Evolutionary conservation across 2,888 invertebrate genomes (phyloP), one percentile per base, ranked within the genome.

Genomic region (Toxonevra muliebris): DNA sequence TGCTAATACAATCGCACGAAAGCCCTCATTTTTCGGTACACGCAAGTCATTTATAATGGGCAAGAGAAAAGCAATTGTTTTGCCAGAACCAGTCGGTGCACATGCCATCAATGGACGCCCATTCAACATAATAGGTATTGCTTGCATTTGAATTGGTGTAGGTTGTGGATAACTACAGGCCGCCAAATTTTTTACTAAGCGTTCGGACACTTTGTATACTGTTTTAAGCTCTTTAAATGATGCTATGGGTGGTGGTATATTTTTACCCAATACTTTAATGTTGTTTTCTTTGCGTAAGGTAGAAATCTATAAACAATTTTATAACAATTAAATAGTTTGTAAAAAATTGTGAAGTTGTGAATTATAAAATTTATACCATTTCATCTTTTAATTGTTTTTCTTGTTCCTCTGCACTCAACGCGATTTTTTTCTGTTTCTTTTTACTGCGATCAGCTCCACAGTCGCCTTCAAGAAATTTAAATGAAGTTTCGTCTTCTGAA

Each of bases 11-110:
- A 98, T 86, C 10, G 96, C 96, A 71, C 97, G 87, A 63, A 95
- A 92, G 0, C 97, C 97, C 20, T 89, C 88, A 61, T 90, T 91
- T 74, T 87, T 86, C 0, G 92, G 93, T 52, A 88, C 87, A 15
- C 89, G 88, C 52, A 98, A 87, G 0, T 89, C 87, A 77, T 95
- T 91, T 43, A 98, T 88, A 11, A 98, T 87, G 0, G 98, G 98
- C 4, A 97, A 83, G 0, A 98, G 87, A 85, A 98, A 98, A 0
- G 98, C 96, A 1, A 95, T 92, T 0, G 98, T 99, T 87, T 98
- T 98, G 10, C 98, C 98, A 0, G 97, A 97, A 1, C 98, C 98
- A 0, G 98, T 99, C 0, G 98, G 98, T 0, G 98, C 98, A 83
- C 96, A 96, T 0, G 96, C 97, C 77, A 98, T 88, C 43, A 98